A percentile compares a stretch with the other conserved stretches of the same genome.
phyloP scores from a whole-genome alignment of 2,113 vertebrate genomes.

The Limnothrissa miodon region DNA sequence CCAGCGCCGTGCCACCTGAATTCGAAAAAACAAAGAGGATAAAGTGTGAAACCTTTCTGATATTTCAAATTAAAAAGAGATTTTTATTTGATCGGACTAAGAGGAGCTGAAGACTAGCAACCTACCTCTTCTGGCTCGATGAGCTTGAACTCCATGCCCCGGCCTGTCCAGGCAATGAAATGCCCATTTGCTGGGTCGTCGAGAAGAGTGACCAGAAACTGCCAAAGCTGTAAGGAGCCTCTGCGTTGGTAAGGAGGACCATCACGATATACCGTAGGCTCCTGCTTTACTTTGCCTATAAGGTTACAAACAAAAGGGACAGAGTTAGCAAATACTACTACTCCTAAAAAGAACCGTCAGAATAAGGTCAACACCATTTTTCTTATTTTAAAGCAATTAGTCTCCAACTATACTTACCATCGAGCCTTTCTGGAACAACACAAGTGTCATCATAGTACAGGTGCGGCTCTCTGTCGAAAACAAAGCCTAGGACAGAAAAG shows the following conservation, averaged over 20 bases:
- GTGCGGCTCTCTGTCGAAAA: conserved; percentile 87
- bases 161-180: conserved; percentile 96
- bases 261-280: conserved; percentile 85
- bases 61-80: neutral
- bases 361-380: too few relatives aligned
- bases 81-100: neutral
- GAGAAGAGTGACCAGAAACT: conserved; percentile 92
- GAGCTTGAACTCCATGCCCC: conserved; percentile 98
- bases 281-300: conserved; percentile 94
- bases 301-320: neutral
- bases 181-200: conserved; percentile 93
- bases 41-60: neutral
- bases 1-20: conserved; percentile 92
- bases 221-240: conserved; percentile 95
- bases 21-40: neutral
- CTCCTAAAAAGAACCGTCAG: too few relatives aligned
- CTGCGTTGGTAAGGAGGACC: conserved; percentile 92
- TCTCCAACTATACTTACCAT: conserved; percentile 72
- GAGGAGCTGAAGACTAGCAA: neutral
- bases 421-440: conserved; percentile 89
- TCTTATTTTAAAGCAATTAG: neutral
- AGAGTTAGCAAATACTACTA: too few relatives aligned
- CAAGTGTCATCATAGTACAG: conserved; percentile 93
- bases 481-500: conserved; percentile 72
- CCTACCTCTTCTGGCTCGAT: conserved; percentile 94